These are phyloP conservation scores for Aurelia sp. DNA, from an alignment of 30 jellyfish, hydroid and myxozoan genomes.

Conservation along the genomic window DNA sequence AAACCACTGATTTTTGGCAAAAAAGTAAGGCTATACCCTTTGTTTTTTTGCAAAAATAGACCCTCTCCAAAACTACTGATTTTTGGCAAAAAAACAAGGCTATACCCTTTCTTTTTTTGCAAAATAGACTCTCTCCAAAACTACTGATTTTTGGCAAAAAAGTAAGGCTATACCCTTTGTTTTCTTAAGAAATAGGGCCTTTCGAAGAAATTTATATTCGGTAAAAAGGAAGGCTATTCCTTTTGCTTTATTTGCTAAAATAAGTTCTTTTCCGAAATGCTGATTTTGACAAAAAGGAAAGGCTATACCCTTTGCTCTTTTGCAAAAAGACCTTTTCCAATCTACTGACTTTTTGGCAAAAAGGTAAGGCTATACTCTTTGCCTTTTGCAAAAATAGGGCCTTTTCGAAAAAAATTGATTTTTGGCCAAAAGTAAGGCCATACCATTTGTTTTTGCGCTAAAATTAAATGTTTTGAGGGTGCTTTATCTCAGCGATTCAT, in stretches of 20 bases:
- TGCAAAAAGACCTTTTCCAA: background rate
- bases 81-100: too few species aligned
- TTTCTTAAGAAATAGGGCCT: background rate
- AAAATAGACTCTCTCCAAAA: too few species aligned
- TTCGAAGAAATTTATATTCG: background rate
- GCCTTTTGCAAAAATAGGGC: background rate
- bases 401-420: background rate
- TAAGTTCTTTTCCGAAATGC: too few species aligned
- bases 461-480: background rate
- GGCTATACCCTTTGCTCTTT: background rate
- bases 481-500: background rate
- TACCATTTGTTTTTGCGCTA: slow-evolving; percentile 18
- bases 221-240: background rate
- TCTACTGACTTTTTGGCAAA: background rate
- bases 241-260: background rate
- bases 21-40: too few species aligned
- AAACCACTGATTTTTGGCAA: too few species aligned
- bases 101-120: too few species aligned
- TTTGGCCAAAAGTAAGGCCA: slow-evolving; percentile 12
- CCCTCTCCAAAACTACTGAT: too few species aligned
- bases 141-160: too few species aligned
- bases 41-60: too few species aligned
- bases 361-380: slow-evolving; percentile 13
- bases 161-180: too few species aligned
- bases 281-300: background rate